A percentile compares a stretch with the other conserved stretches of the same genome.
Evolutionary conservation across 1,140 invertebrate species (phyloP).

Genomic region (Drosophila pallidifrons): DNA sequence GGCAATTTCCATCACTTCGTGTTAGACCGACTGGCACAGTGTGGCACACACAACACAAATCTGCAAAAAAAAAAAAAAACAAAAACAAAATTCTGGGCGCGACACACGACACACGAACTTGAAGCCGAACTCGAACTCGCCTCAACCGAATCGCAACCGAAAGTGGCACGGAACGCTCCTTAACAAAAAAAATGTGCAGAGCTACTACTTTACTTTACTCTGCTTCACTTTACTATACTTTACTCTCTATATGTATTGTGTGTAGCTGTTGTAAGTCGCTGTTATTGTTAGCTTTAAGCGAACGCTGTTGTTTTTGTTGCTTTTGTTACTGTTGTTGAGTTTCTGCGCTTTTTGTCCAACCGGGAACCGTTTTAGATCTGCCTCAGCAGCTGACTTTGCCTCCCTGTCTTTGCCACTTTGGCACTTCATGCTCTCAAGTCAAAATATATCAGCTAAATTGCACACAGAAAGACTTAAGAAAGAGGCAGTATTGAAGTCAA

Average conservation of each 20-base stretch:
- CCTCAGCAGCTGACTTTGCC: constrained; percentile 14
- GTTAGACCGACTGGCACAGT: constrained; percentile 66
- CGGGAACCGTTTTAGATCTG: constrained; percentile 69
- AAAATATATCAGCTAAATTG: constrained; percentile 82
- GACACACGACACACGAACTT: constrained; percentile 49
- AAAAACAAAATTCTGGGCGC: constrained; percentile 73
- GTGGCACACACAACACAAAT: constrained; percentile 78
- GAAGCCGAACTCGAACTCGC: constrained; percentile 23
- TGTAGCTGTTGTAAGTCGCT: constrained; percentile 42
- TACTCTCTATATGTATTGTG: no score
- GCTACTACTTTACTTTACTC: not conserved
- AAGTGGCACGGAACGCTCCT: constrained; percentile 10
- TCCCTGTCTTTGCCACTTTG: constrained; percentile 28
- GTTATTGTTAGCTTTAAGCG: constrained; percentile 74
- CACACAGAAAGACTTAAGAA: constrained; percentile 1
- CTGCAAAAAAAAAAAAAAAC: constrained; percentile 32
- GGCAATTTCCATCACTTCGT: constrained; percentile 50
- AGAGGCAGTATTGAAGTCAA: not conserved
- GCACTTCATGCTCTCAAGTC: constrained; percentile 75
- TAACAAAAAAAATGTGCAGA: not conserved
- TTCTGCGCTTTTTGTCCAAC: constrained; percentile 58
- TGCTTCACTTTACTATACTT: no score
- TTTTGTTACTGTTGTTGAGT: constrained; percentile 3
- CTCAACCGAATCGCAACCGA: constrained; percentile 1
- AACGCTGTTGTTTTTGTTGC: constrained; percentile 21